These are phyloP conservation scores for Sinodicranocentrus sp. DNA, from an alignment of 2,888 invertebrate species.

Conservation along the genomic window DNA sequence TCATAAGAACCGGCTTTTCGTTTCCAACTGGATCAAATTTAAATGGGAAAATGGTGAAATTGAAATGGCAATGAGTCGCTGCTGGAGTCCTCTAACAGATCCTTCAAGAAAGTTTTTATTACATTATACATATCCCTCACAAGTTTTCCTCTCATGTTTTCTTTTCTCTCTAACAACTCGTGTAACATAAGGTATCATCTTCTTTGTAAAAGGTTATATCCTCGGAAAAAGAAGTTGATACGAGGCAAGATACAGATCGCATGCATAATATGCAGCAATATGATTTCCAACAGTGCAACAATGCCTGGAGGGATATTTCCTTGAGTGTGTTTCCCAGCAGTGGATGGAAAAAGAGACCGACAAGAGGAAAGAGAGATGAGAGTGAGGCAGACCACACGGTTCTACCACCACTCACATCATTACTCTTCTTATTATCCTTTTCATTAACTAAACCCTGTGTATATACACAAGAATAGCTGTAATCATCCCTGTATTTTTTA, in stretches of 20 bases:
- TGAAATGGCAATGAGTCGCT: slow-evolving; percentile 44
- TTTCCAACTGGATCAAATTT: slow-evolving; percentile 13
- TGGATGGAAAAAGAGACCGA: slow-evolving; percentile 54
- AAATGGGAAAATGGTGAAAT: slow-evolving; percentile 44
- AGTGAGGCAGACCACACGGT: slow-evolving; percentile 55
- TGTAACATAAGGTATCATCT: too few species aligned
- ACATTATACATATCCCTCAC: background rate
- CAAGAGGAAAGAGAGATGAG: slow-evolving; percentile 37
- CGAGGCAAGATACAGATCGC: slow-evolving; percentile 11
- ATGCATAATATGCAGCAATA: slow-evolving; percentile 12
- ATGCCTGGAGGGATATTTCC: slow-evolving; percentile 62
- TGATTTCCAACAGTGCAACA: slow-evolving; percentile 63
- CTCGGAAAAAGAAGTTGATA: slow-evolving; percentile 2
- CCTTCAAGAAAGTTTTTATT: slow-evolving; percentile 20
- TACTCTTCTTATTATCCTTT: slow-evolving; percentile 33
- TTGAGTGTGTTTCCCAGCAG: slow-evolving; percentile 60
- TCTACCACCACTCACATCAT: slow-evolving; percentile 46
- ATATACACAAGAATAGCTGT: background rate
- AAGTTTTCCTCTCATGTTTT: background rate
- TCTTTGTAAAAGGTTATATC: too few species aligned
- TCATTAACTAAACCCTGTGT: slow-evolving; percentile 18
- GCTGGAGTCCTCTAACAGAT: slow-evolving; percentile 43
- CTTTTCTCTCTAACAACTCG: background rate
- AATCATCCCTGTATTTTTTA: too few species aligned
- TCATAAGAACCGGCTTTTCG: too few species aligned